These are phyloP conservation scores for Drosophila bifasciata DNA, from an alignment of 1,140 invertebrate genomes.

Conservation along the genomic window DNA sequence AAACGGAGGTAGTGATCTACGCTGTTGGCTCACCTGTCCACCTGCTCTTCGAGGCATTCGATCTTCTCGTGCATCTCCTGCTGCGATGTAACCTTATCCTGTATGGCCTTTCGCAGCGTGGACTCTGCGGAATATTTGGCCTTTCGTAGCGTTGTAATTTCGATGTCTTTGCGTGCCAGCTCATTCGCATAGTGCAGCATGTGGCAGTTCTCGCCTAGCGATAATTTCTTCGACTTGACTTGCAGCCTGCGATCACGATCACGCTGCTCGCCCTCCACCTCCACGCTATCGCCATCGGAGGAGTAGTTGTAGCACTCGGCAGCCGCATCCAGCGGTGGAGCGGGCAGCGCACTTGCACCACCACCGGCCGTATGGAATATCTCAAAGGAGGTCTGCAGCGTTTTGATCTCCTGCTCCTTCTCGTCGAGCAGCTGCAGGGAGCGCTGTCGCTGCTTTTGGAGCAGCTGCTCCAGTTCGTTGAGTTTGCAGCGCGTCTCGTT, in stretches of 20 bases:
- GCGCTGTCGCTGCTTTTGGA: conserved; percentile 91
- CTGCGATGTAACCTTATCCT: conserved; percentile 85
- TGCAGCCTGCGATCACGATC: conserved; percentile 71
- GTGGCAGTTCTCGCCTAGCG: conserved; percentile 85
- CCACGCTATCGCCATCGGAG: conserved; percentile 70
- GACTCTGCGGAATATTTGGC: conserved; percentile 90
- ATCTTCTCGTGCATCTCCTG: conserved; percentile 87
- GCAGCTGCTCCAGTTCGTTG: conserved; percentile 88
- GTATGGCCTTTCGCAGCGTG: conserved; percentile 87
- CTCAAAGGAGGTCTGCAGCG: conserved; percentile 87
- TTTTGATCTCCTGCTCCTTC: conserved; percentile 91
- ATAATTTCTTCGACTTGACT: conserved; percentile 75
- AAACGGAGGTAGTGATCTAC: too few relatives aligned
- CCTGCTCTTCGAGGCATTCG: conserved; percentile 86
- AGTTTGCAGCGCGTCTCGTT: conserved; percentile 86
- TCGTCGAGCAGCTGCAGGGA: conserved; percentile 91
- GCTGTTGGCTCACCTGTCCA: conserved; percentile 86
- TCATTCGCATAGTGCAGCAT: conserved; percentile 94
- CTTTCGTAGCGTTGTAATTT: conserved; percentile 89
- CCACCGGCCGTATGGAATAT: conserved; percentile 83
- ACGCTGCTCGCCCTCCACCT: conserved; percentile 32
- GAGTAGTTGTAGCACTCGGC: conserved; percentile 52
- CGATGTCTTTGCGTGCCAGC: conserved; percentile 91
- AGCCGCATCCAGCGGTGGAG: conserved; percentile 28
- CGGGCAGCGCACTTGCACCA: conserved; percentile 19